A percentile compares a stretch with the other conserved stretches of the same genome.
Conservation (phyloP, 2,888 invertebrate genomes). For the Synergus umbraculus region DNA sequence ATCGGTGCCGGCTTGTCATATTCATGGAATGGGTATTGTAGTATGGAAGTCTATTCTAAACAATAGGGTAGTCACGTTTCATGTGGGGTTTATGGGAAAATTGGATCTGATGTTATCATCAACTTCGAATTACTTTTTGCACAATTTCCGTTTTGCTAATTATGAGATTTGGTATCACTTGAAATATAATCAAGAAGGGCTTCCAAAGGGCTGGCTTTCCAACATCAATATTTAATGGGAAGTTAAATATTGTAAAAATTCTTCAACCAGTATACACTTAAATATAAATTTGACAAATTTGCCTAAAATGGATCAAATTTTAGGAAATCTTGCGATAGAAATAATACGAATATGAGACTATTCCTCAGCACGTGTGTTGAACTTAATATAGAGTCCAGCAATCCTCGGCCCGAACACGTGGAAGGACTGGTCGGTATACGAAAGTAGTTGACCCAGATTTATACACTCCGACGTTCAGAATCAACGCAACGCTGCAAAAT, state of each 20-base stretch:
- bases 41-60: conserved; percentile 12
- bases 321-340: conserved; percentile 10
- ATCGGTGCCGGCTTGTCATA: conserved; percentile 20
- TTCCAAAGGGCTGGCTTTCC: background rate
- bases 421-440: conserved; percentile 23
- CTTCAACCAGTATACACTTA: background rate
- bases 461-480: conserved; percentile 30
- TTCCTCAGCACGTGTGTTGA: conserved; percentile 31
- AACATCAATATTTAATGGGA: background rate
- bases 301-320: background rate
- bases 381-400: conserved; percentile 34
- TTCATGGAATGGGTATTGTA: conserved; percentile 6
- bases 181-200: background rate
- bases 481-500: conserved; percentile 16
- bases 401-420: conserved; percentile 35
- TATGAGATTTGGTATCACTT: background rate
- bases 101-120: background rate
- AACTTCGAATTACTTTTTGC: background rate
- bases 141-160: background rate
- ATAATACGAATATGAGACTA: conserved; percentile 28
- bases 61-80: conserved; percentile 8
- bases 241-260: background rate
- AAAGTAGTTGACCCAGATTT: conserved; percentile 39
- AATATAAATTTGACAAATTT: background rate
- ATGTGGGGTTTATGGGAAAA: background rate